phyloP scores from a whole-genome alignment of 2,888 invertebrate species.

The Archaeoteleia sp. region DNA sequence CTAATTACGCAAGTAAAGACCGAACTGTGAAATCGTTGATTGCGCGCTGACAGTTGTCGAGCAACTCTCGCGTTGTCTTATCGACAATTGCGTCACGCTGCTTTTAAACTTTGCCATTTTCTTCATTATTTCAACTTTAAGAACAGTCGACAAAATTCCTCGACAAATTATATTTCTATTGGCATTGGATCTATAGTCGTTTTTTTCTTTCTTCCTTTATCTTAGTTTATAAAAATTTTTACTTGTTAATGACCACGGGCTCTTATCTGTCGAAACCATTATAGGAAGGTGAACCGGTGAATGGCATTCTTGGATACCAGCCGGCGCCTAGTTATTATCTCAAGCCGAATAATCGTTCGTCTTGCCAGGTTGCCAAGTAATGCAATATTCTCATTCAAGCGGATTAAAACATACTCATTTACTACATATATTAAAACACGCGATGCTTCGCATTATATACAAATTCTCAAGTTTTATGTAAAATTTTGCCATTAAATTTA shows the following conservation, averaged over 20 bases:
- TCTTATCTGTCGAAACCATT: conserved; percentile 59
- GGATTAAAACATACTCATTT: conserved; percentile 36
- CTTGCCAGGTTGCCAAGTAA: conserved; percentile 34
- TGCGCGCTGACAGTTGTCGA: too few species aligned
- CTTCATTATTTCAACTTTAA: too few species aligned
- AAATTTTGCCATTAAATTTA: too few species aligned
- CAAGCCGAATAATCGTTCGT: conserved; percentile 53
- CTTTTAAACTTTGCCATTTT: too few species aligned
- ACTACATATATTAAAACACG: conserved; percentile 30
- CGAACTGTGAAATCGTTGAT: too few species aligned
- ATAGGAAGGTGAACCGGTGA: conserved; percentile 52
- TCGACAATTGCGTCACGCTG: too few species aligned
- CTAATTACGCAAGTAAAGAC: too few species aligned
- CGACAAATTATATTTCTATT: too few species aligned
- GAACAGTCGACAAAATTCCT: too few species aligned
- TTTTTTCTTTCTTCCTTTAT: conserved; percentile 14
- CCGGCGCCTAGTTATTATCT: conserved; percentile 69
- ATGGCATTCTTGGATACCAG: conserved; percentile 66
- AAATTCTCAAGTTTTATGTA: conserved; percentile 13
- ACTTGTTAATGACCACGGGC: conserved; percentile 22
- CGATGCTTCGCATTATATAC: conserved; percentile 40
- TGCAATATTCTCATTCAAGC: conserved; percentile 40
- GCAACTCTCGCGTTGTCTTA: too few species aligned
- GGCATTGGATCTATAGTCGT: too few species aligned
- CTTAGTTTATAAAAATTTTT: conserved; percentile 7